These are phyloP conservation scores for Andrena hattorfiana DNA, from an alignment of 2,888 invertebrate genomes.

Conservation along the genomic window DNA sequence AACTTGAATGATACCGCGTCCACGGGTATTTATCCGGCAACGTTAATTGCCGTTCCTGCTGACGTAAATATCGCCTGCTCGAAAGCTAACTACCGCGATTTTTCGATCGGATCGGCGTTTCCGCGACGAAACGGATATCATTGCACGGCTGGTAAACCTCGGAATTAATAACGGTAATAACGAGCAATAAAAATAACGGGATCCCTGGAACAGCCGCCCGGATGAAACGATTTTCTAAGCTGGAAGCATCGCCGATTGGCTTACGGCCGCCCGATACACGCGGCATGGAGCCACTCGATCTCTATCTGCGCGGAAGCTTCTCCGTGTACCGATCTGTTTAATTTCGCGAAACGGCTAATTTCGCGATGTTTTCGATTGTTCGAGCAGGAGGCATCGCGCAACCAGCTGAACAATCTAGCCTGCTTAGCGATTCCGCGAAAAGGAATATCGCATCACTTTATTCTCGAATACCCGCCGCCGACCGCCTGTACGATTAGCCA, in stretches of 20 bases:
- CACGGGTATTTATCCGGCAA: conserved; percentile 13
- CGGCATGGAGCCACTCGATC: background rate
- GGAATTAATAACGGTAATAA: conserved; percentile 18
- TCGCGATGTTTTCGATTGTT: background rate
- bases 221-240: background rate
- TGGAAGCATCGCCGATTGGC: too few relatives aligned
- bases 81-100: conserved; percentile 5
- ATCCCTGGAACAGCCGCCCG: background rate
- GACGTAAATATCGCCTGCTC: conserved; percentile 10
- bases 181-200: conserved; percentile 29
- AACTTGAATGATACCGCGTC: background rate
- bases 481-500: background rate
- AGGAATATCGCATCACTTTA: too few relatives aligned
- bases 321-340: background rate
- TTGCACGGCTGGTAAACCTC: background rate
- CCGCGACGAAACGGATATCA: conserved; percentile 6
- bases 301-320: background rate
- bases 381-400: background rate
- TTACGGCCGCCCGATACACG: background rate
- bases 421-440: too few relatives aligned
- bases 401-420: too few relatives aligned
- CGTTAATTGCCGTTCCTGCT: conserved; percentile 30
- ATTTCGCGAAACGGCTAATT: background rate
- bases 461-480: background rate
- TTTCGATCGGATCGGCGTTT: conserved; percentile 18